phyloP scores from a whole-genome alignment of 2,113 vertebrate species.

The Oncorhynchus clarkii region DNA sequence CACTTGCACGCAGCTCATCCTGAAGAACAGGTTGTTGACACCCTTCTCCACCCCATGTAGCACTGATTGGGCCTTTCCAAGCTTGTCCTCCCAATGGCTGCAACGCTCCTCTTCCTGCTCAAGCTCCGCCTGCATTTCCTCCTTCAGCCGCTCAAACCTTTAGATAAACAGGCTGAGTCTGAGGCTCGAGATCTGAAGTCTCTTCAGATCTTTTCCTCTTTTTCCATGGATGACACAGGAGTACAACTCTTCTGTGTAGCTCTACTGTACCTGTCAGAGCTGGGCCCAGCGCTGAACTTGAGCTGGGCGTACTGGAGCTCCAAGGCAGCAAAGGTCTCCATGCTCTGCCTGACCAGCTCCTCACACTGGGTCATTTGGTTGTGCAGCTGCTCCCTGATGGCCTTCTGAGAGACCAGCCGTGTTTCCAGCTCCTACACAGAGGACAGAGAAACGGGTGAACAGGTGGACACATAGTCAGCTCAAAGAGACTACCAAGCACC shows the following conservation, averaged over 20 bases:
- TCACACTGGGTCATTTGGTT: constrained; percentile 16
- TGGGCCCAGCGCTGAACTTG: constrained; percentile 7
- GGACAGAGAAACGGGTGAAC: neutral
- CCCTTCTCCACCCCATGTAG: constrained; percentile 10
- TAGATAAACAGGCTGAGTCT: neutral
- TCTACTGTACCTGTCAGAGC: neutral
- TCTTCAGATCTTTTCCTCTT: no score
- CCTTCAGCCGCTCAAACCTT: constrained; percentile 13
- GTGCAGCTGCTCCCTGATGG: constrained; percentile 1
- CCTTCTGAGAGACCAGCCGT: constrained; percentile 10
- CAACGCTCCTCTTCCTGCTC: constrained; percentile 7
- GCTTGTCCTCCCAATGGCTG: constrained; percentile 12
- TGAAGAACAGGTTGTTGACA: constrained; percentile 23
- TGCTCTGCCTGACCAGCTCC: constrained; percentile 8
- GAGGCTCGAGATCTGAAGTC: neutral
- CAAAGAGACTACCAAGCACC: no score
- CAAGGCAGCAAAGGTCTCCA: neutral
- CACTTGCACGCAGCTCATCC: constrained; percentile 2
- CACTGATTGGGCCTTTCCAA: neutral
- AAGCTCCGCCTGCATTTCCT: constrained; percentile 4
- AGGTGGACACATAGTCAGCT: neutral
- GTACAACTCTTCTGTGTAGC: neutral
- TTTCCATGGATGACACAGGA: neutral
- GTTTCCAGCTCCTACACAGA: constrained; percentile 20
- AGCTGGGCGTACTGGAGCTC: constrained; percentile 20